Percentiles rank a stretch among this genome's conserved stretches.
Conservation (phyloP, 2,113 vertebrate species). For the Ancistrus triradiatus region DNA sequence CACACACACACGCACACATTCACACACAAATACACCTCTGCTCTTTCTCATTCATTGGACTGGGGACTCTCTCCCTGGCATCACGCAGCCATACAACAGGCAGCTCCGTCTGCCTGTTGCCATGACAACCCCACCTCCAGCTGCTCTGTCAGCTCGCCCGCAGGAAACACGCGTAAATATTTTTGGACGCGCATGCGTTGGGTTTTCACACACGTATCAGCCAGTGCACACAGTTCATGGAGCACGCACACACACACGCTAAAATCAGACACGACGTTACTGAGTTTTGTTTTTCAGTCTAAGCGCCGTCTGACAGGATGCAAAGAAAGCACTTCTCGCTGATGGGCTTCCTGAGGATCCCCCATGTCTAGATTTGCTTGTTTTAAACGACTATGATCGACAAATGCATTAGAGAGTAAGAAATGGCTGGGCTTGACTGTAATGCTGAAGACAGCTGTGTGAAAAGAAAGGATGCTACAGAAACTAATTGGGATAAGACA, state of each 20-base stretch:
- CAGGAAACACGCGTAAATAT: constrained; percentile 45
- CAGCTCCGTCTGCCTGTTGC: constrained; percentile 65
- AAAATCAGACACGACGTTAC: not conserved
- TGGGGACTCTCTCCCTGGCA: constrained; percentile 47
- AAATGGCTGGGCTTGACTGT: constrained; percentile 9
- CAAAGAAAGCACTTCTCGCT: not conserved
- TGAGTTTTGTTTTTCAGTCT: constrained; percentile 15
- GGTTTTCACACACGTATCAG: constrained; percentile 37
- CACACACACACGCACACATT: constrained; percentile 18
- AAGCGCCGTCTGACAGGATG: constrained; percentile 27
- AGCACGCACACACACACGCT: constrained; percentile 32
- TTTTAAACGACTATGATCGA: no score
- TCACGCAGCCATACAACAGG: constrained; percentile 43
- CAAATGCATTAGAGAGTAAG: not conserved
- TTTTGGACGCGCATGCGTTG: constrained; percentile 50
- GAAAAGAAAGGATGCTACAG: constrained; percentile 14
- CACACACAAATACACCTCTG: constrained; percentile 27
- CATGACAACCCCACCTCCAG: constrained; percentile 74
- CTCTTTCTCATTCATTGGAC: constrained; percentile 53
- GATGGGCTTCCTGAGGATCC: not conserved
- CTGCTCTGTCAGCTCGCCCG: constrained; percentile 46
- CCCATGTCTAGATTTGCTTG: no score
- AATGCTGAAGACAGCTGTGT: constrained; percentile 26
- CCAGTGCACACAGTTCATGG: constrained; percentile 11
- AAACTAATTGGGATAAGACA: constrained; percentile 38